Conservation (phyloP, 2,797 vertebrate species). For the Myotis vivesi region DNA sequence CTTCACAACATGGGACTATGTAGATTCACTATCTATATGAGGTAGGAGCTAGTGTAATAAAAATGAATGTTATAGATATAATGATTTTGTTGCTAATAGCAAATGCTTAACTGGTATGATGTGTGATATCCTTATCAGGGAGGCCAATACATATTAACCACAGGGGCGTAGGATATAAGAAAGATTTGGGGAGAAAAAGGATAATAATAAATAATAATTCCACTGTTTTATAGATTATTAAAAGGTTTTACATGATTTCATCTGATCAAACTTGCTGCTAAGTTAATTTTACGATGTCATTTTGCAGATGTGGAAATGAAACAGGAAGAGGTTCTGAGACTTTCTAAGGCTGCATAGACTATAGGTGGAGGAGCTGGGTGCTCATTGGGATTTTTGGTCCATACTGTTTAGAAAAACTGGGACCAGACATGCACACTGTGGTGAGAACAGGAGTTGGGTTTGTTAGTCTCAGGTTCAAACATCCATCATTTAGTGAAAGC, state of each 20-base stretch:
- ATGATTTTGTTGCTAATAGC: neutral
- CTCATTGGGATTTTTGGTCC: neutral
- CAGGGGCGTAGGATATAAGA: neutral
- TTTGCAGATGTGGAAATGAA: neutral
- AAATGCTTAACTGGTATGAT: neutral
- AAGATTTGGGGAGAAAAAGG: neutral
- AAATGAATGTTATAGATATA: neutral
- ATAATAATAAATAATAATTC: neutral
- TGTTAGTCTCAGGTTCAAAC: neutral
- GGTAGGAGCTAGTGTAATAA: neutral
- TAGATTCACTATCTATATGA: neutral
- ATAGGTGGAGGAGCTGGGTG: neutral
- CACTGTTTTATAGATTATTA: neutral
- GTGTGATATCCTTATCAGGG: neutral
- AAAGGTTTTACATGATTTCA: neutral
- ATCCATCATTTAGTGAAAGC: neutral
- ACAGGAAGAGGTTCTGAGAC: neutral
- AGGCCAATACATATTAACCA: neutral
- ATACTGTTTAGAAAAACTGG: neutral
- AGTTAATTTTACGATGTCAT: neutral
- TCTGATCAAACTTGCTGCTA: neutral
- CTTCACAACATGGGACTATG: neutral
- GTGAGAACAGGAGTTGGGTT: neutral
- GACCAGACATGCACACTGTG: fast-evolving
- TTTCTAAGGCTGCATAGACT: neutral